These are phyloP conservation scores for Trichonephila clavipes DNA, from an alignment of 1,140 invertebrate genomes.

Conservation along the genomic window DNA sequence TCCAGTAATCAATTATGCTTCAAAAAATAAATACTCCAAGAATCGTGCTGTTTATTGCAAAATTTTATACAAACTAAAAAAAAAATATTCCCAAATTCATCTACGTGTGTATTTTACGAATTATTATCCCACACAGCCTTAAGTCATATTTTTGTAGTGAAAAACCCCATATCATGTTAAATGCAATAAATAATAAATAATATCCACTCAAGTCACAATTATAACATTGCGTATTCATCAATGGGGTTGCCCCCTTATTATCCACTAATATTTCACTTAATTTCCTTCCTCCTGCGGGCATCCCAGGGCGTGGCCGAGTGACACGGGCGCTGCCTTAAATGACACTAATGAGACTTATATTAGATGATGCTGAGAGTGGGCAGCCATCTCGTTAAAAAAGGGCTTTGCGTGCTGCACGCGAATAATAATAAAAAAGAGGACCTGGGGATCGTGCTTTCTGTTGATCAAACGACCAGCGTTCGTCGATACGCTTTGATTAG, in stretches of 20 bases:
- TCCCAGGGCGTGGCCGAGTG: constrained; percentile 54
- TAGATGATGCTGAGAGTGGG: constrained; percentile 62
- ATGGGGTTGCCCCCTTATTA: background rate
- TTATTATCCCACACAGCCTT: too few species aligned
- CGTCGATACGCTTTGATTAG: background rate
- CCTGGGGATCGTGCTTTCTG: background rate
- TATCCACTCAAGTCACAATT: background rate
- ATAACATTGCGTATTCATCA: background rate
- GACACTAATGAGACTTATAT: constrained; percentile 69
- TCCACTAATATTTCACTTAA: constrained; percentile 25
- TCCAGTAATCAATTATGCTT: too few species aligned
- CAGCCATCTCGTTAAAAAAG: constrained; percentile 42
- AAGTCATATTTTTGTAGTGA: too few species aligned
- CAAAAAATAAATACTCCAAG: too few species aligned
- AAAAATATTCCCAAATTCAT: too few species aligned
- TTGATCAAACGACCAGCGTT: background rate
- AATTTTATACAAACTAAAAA: too few species aligned
- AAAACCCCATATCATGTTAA: too few species aligned
- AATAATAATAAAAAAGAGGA: background rate
- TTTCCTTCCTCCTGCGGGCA: background rate
- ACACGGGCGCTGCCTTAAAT: constrained; percentile 56
- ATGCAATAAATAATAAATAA: too few species aligned
- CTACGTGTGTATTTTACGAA: too few species aligned
- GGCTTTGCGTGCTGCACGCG: background rate
- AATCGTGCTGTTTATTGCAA: too few species aligned